phyloP scores from a whole-genome alignment of 2,113 vertebrate species.

The Gavia stellata region DNA sequence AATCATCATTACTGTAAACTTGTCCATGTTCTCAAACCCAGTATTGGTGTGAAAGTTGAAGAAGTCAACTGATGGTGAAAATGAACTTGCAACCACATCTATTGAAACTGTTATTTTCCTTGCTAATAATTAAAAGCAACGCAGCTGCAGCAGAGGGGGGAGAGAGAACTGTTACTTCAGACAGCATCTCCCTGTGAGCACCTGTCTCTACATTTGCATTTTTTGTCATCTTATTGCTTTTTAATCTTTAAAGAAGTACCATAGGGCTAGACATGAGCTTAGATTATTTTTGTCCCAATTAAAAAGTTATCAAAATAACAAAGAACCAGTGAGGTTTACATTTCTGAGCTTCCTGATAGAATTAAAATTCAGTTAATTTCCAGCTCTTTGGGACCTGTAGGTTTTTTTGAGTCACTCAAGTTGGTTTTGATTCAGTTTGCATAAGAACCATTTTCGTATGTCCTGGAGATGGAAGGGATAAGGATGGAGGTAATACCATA shows the following conservation, averaged over 20 bases:
- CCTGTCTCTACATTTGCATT: background rate
- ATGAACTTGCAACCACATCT: background rate
- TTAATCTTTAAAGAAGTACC: slow-evolving; percentile 12
- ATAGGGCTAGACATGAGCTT: background rate
- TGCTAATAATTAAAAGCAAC: background rate
- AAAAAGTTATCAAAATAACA: background rate
- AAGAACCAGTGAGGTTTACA: background rate
- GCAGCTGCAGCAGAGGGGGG: background rate
- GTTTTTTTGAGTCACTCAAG: background rate
- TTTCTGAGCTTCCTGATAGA: background rate
- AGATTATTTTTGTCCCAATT: background rate
- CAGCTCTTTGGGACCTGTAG: background rate
- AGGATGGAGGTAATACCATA: background rate
- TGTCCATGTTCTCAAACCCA: background rate
- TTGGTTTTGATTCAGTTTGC: background rate
- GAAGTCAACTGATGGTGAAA: background rate
- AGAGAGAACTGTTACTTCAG: background rate
- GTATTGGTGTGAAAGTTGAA: background rate
- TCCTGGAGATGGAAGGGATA: background rate
- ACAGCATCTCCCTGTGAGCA: background rate
- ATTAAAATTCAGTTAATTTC: background rate
- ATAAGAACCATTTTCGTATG: background rate
- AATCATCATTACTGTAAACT: background rate
- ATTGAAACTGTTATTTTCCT: background rate
- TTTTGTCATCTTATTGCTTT: background rate